phyloP scores from a whole-genome alignment of 2,797 vertebrate species.

The Sorex maritimensis region DNA sequence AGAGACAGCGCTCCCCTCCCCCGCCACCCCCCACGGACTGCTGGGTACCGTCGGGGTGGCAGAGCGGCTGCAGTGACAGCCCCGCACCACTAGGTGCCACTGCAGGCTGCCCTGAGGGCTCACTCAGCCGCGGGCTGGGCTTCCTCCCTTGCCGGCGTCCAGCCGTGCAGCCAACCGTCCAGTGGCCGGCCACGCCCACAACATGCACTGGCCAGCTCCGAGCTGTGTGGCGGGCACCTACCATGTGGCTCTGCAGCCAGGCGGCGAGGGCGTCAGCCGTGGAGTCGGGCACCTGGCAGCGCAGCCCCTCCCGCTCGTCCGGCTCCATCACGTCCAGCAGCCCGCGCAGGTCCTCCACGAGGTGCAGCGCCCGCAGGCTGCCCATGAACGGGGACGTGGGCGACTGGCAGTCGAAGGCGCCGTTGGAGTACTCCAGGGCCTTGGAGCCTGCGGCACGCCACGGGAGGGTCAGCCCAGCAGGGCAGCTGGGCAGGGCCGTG shows the following conservation, averaged over 20 bases:
- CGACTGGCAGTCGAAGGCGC: slow-evolving; percentile 98
- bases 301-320: slow-evolving; percentile 96
- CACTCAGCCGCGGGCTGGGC: too few species aligned
- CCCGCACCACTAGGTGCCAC: background rate
- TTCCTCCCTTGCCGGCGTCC: too few species aligned
- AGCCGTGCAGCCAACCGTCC: too few species aligned
- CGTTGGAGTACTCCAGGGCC: slow-evolving; percentile 97
- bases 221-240: slow-evolving; percentile 80
- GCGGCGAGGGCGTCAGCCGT: slow-evolving; percentile 95
- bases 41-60: too few species aligned
- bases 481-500: too few species aligned
- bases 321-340: slow-evolving; percentile 97
- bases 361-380: slow-evolving; percentile 95
- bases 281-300: slow-evolving; percentile 97
- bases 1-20: too few species aligned
- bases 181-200: too few species aligned
- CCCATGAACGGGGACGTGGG: slow-evolving; percentile 99
- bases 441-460: slow-evolving; percentile 94
- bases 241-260: slow-evolving; percentile 97
- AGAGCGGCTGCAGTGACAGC: too few species aligned
- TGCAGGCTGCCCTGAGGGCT: background rate
- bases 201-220: too few species aligned
- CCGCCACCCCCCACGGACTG: too few species aligned
- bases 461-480: too few species aligned
- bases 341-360: slow-evolving; percentile 96